Percentiles rank a stretch among this genome's conserved stretches.
Evolutionary conservation across 2,888 invertebrate species (phyloP).

Genomic region (Patella depressa): DNA sequence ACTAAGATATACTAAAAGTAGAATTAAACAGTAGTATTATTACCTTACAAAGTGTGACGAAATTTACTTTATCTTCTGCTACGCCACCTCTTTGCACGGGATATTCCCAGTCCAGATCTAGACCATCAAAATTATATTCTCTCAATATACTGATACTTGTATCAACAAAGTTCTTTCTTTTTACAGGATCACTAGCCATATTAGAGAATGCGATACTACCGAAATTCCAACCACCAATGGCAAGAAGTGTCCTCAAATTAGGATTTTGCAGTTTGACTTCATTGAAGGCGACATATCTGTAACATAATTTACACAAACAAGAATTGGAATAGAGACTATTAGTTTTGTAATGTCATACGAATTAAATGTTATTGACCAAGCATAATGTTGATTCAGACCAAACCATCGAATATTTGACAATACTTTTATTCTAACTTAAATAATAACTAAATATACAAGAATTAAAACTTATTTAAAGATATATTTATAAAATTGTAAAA

Average conservation of each 20-base stretch:
- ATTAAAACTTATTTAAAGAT: no score
- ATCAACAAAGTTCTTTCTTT: conserved; percentile 11
- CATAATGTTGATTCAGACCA: no score
- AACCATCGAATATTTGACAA: no score
- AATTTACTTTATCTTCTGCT: conserved; percentile 9
- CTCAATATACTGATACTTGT: neutral
- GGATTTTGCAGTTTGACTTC: neutral
- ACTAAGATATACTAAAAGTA: no score
- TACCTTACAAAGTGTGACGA: conserved; percentile 17
- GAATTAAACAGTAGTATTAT: no score
- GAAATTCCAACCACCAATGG: conserved; percentile 23
- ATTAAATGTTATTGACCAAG: no score
- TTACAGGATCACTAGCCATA: conserved; percentile 10
- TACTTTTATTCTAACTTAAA: no score
- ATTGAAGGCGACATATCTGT: neutral
- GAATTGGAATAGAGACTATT: no score
- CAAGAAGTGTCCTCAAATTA: conserved; percentile 10
- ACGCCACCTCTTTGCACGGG: conserved; percentile 14
- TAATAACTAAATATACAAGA: no score
- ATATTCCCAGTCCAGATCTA: conserved; percentile 22
- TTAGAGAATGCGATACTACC: conserved; percentile 15
- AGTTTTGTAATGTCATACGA: no score
- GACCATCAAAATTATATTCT: conserved; percentile 15
- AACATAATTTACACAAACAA: neutral
- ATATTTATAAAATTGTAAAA: no score